Evolutionary conservation across 2,888 invertebrate genomes (phyloP).

Genomic region (Chymomyza procnemis): DNA sequence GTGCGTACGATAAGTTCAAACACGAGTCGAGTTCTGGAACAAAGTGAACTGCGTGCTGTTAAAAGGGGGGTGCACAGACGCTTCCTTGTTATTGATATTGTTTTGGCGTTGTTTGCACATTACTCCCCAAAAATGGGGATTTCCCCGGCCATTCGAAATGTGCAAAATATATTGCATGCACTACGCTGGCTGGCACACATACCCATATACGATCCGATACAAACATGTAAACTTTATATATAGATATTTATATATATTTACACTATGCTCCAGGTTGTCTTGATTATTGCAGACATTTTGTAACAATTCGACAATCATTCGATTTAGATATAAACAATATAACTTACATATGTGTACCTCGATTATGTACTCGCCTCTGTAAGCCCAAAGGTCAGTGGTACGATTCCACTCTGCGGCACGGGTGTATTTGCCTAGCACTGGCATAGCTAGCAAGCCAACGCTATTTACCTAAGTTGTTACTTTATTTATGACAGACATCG

Average conservation of each 20-base stretch:
- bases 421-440: too few species aligned
- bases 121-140: background rate
- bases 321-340: too few species aligned
- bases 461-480: too few species aligned
- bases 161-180: background rate
- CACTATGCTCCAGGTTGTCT: too few species aligned
- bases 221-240: background rate
- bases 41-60: background rate
- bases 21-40: background rate
- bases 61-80: constrained; percentile 31
- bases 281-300: too few species aligned
- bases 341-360: too few species aligned
- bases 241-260: background rate
- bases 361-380: too few species aligned
- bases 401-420: too few species aligned
- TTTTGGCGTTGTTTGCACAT: constrained; percentile 61
- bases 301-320: too few species aligned
- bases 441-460: too few species aligned
- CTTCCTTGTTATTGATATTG: constrained; percentile 62
- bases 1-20: background rate
- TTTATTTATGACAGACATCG: too few species aligned
- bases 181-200: background rate
- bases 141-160: background rate
- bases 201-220: background rate
- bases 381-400: too few species aligned